Base-by-base conservation (phyloP, 2,113 vertebrate species). In the Cebidichthys violaceus region DNA sequence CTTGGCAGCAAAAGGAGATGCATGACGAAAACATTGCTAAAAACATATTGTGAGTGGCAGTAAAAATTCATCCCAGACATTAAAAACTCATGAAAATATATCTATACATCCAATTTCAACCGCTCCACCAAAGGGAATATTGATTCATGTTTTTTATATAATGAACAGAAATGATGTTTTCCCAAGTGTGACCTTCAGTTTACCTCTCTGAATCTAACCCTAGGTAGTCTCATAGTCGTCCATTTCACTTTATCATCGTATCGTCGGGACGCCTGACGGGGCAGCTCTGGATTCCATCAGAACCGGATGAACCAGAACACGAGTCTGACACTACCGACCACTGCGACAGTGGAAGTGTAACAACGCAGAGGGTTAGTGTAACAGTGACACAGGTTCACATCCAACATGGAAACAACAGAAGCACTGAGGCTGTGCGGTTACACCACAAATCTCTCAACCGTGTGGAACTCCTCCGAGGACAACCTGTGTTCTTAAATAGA, bases 201-300 rank as follows among this genome's bases (percentile, higher is more conserved):
- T 75, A 89, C 77, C 83, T 89, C 87, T 92, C 86, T 87, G 89
- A 94, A 90, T 91, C 62, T 67, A 85, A 84, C 73, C 84, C 85
- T 91, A 91, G 92, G 90, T 91, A 90, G 93, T 90, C 0, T 33
- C 33, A 33, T 33, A 33, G 61, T 57, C 55, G 81, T 67, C 55
- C 70, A 37, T 50, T 52, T 65, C 37, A 57, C 33, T 68, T 37
- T 29, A 27, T 52, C 20, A 75, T 52, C 17, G 27, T 35, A 24
- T 72, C 27, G 6, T 41, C 57, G 31, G 18, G 59, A 52, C 29
- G 20, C 18, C 17, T 31, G 17, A 18, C 17, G 5, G 5, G 70
- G 76, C 31, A 29, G 87, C 71, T 84, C 71, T 84, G 84, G 75
- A 81, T 68, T 72, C 75, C 10, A 43, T 20, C 79, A 68, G 17